Conservation (phyloP, 2,888 invertebrate genomes). For the Macrophya annulata region DNA sequence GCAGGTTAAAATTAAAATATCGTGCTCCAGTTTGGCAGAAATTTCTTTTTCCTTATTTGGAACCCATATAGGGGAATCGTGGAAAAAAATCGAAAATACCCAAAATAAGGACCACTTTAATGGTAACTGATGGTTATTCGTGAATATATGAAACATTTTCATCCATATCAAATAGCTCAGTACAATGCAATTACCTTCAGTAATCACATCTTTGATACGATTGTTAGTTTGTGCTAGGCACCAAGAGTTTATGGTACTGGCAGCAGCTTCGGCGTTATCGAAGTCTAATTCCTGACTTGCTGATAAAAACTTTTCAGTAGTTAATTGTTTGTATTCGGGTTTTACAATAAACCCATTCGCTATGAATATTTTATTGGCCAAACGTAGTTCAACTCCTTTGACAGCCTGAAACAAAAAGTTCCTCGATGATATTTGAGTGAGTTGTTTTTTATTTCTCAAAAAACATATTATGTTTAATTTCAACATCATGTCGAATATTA, state of each 20-base stretch:
- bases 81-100: too few species aligned
- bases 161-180: background rate
- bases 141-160: background rate
- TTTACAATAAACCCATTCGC: conserved; percentile 80
- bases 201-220: conserved; percentile 90
- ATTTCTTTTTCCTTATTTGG: too few species aligned
- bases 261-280: conserved; percentile 74
- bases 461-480: background rate
- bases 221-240: conserved; percentile 89
- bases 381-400: conserved; percentile 71
- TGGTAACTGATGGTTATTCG: background rate
- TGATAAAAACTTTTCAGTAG: conserved; percentile 84
- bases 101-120: too few species aligned
- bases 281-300: conserved; percentile 86
- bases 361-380: too few species aligned
- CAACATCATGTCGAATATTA: too few species aligned
- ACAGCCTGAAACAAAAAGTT: conserved; percentile 68
- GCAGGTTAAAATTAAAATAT: too few species aligned
- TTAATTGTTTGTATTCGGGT: conserved; percentile 81
- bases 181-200: conserved; percentile 75
- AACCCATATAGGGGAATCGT: too few species aligned
- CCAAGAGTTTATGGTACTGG: conserved; percentile 85
- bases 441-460: background rate
- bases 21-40: too few species aligned
- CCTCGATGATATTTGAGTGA: background rate